Evolutionary conservation across 2,888 invertebrate genomes (phyloP).

Genomic region (Itoplectis maculator): DNA sequence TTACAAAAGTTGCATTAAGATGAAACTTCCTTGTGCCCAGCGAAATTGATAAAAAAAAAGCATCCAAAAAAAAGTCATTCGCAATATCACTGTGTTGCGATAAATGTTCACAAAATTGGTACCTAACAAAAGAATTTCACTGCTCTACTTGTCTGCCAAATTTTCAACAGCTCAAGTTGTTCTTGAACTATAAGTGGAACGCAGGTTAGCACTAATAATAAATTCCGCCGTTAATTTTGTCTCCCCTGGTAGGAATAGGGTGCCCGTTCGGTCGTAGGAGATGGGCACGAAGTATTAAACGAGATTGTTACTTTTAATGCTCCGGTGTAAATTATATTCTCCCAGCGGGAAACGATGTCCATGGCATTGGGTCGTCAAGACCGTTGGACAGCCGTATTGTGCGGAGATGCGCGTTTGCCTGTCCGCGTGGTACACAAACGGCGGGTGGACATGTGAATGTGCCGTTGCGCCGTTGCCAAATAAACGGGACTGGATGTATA

Average conservation of each 20-base stretch:
- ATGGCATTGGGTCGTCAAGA: conserved; percentile 10
- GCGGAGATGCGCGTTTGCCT: neutral
- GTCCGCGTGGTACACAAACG: neutral
- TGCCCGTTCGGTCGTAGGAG: neutral
- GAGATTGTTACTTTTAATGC: neutral
- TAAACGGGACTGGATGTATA: conserved; percentile 42
- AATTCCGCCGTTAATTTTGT: neutral
- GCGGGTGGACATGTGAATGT: conserved; percentile 10
- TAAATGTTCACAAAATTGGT: too few relatives aligned
- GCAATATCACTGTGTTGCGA: too few relatives aligned
- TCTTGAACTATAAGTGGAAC: neutral
- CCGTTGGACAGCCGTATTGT: neutral
- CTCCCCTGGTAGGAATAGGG: neutral
- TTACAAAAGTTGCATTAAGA: too few relatives aligned
- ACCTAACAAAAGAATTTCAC: neutral
- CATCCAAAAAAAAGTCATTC: too few relatives aligned
- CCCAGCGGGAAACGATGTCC: neutral
- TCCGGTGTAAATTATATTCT: neutral
- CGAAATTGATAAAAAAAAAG: too few relatives aligned
- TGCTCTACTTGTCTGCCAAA: neutral
- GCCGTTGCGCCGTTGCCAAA: conserved; percentile 70
- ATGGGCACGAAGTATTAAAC: neutral
- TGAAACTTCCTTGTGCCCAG: too few relatives aligned
- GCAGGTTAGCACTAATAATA: neutral
- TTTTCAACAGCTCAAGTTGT: neutral